Conservation (phyloP, 2,113 vertebrate genomes). For the Phrynosoma blainvillii region DNA sequence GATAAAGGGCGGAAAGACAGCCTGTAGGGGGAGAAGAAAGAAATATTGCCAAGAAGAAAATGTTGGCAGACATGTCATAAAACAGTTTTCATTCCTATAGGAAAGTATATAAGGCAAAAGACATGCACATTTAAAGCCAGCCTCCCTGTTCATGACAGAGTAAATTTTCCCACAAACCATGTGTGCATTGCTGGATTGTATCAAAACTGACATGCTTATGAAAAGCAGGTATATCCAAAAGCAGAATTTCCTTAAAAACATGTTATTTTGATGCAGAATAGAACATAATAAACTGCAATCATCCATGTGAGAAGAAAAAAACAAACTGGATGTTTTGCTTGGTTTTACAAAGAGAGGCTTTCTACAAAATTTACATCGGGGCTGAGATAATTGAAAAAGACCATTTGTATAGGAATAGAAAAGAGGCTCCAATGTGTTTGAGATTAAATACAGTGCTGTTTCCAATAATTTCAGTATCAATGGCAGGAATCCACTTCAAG, state of each 20-base stretch:
- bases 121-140: background rate
- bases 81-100: background rate
- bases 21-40: background rate
- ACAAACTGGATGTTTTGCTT: background rate
- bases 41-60: background rate
- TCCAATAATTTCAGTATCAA: background rate
- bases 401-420: background rate
- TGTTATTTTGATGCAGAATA: slow-evolving; percentile 24
- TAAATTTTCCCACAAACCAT: background rate
- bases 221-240: slow-evolving; percentile 22
- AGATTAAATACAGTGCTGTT: background rate
- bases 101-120: background rate
- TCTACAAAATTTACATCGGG: slow-evolving; percentile 12
- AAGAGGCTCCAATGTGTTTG: background rate
- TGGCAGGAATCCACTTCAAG: background rate
- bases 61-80: background rate
- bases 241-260: slow-evolving; percentile 13
- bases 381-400: background rate
- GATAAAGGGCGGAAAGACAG: background rate
- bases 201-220: slow-evolving; percentile 31
- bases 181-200: slow-evolving; percentile 1
- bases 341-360: slow-evolving; percentile 22
- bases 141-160: slow-evolving; percentile 6
- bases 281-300: slow-evolving; percentile 31
- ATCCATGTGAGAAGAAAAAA: slow-evolving; percentile 11